Evolutionary conservation across 2,797 vertebrate species (phyloP).

Genomic region (Liasis olivaceus): DNA sequence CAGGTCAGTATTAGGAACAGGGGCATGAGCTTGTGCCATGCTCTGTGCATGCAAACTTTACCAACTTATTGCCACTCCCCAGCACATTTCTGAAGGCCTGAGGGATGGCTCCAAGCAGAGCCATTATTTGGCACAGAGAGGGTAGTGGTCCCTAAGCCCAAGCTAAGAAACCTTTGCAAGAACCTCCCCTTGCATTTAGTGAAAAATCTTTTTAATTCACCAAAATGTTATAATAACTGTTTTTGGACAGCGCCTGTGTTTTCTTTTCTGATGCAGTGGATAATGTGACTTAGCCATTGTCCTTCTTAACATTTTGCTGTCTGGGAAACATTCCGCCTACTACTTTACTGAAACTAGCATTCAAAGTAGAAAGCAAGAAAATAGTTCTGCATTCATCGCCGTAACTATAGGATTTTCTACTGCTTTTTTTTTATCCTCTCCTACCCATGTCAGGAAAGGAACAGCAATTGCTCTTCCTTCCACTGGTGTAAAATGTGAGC

Average conservation of each 20-base stretch:
- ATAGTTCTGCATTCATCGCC: not conserved
- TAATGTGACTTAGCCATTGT: not conserved
- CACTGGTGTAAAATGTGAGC: not conserved
- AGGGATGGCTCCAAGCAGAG: not conserved
- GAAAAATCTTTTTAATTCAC: not conserved
- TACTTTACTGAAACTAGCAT: not conserved
- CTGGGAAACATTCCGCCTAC: not conserved
- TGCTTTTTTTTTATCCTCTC: not conserved
- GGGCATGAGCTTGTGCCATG: not conserved
- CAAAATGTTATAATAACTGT: not conserved
- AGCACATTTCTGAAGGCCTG: not conserved
- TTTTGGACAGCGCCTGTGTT: not conserved
- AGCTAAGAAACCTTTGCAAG: not conserved
- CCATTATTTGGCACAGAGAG: not conserved
- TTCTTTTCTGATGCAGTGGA: not conserved
- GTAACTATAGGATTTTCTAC: not conserved
- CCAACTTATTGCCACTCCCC: not conserved
- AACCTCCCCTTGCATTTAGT: not conserved
- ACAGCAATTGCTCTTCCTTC: not conserved
- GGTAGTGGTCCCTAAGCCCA: not conserved
- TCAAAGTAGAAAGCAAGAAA: not conserved
- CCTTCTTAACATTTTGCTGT: not conserved
- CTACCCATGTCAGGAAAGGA: not conserved
- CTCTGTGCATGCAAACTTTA: not conserved
- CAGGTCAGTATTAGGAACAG: not conserved